Base-by-base conservation (phyloP, 2,113 vertebrate species). In the Ploceus nigricollis region DNA sequence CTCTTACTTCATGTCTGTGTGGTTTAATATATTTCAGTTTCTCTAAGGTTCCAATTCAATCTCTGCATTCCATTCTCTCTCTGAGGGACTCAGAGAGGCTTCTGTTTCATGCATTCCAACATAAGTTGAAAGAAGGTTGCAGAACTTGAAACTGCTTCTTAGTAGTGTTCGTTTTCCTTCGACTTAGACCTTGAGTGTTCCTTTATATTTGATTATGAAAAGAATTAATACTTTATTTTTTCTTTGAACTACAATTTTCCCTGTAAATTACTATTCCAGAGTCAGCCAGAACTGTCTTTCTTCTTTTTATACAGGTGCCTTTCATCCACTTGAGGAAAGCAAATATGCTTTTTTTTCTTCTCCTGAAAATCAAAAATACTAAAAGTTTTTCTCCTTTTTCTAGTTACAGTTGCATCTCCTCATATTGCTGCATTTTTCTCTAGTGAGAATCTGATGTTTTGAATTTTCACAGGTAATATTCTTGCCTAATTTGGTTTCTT, bases 161-260 rank as follows among this genome's bases (percentile, higher is more conserved):
- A 66, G 51, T 61, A 33, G 33, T 58, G 56, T 25, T 63, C 56
- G 68, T 86, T 42, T 58, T 31, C 31, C 39, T 80, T 80, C 45
- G 54, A 92, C 45, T 82, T 80, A 81, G 80, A 54, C 64, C 72
- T 56, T 83, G 40, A 88, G 37, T 83, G 23, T 84, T 94, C 60
- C 60, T 91, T 94, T 81, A 58, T 57, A 89, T 91, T 89, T 9
- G 18, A 63, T 91, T 84, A 77, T 89, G 66, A 93, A 91, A 91
- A 73, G 40, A 95, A 83, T 53, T 92, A 92, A 83, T 91, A 61
- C 57, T 92, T 92, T 39, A 86, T 93, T 92, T 95, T 23, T 83
- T 70, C 94, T 97, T 93, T 96, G 95, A 96, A 90, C 79, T 92
- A 31, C 33, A 24, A 24, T 90, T 94, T 97, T 92, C 71, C 68